A percentile compares a stretch with the other conserved stretches of the same genome.
Evolutionary conservation across 2,113 vertebrate genomes (phyloP).

Genomic region (Siniperca knerii): DNA sequence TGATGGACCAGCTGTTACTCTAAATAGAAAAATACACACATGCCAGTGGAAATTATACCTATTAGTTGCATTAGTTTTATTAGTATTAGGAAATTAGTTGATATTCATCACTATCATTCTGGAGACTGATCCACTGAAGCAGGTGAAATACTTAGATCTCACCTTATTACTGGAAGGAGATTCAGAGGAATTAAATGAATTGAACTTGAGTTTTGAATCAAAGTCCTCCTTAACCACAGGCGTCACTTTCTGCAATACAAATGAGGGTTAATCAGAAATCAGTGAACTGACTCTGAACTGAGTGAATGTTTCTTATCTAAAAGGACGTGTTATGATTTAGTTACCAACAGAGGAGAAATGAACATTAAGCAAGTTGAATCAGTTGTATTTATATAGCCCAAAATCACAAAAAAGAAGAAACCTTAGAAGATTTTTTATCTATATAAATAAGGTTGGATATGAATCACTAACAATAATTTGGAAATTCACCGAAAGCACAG

Average conservation of each 20-base stretch:
- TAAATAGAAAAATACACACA: slow-evolving; percentile 65
- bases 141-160: background rate
- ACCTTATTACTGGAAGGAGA: slow-evolving; percentile 71
- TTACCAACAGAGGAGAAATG: background rate
- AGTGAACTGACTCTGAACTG: background rate
- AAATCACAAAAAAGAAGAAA: background rate
- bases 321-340: background rate
- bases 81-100: background rate
- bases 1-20: slow-evolving; percentile 85
- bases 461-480: background rate
- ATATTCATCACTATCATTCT: background rate
- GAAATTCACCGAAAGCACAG: background rate
- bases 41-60: background rate
- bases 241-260: slow-evolving; percentile 73
- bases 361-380: too few relatives aligned
- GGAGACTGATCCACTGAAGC: background rate
- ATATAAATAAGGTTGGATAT: background rate
- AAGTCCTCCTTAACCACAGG: slow-evolving; percentile 77
- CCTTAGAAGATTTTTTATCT: background rate
- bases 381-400: background rate
- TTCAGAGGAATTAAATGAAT: slow-evolving; percentile 56
- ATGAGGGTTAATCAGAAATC: background rate
- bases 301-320: background rate
- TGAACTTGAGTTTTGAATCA: slow-evolving; percentile 78
- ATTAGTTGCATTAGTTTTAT: too few relatives aligned